Evolutionary conservation across 1,140 invertebrate genomes (phyloP).

Genomic region (Cyclargus thomasi): DNA sequence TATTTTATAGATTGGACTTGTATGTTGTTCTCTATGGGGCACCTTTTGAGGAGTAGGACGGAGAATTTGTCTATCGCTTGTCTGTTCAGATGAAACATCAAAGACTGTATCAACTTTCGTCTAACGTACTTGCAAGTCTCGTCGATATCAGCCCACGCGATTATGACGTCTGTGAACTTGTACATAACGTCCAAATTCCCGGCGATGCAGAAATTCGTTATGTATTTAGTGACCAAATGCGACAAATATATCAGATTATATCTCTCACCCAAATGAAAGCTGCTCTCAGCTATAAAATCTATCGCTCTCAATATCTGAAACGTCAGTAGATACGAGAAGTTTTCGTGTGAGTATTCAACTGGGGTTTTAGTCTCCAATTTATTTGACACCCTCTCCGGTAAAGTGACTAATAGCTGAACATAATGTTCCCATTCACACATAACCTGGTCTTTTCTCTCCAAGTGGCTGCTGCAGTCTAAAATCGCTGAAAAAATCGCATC

Average conservation of each 20-base stretch:
- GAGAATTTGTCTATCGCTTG: constrained; percentile 62
- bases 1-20: constrained; percentile 52
- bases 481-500: constrained; percentile 76
- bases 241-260: constrained; percentile 73
- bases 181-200: constrained; percentile 54
- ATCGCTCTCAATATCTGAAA: constrained; percentile 78
- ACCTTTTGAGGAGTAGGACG: constrained; percentile 46
- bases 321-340: constrained; percentile 77
- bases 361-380: constrained; percentile 74
- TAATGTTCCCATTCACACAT: constrained; percentile 69
- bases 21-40: constrained; percentile 46
- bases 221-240: constrained; percentile 77
- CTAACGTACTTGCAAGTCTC: constrained; percentile 40
- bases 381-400: constrained; percentile 83
- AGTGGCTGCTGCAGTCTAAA: constrained; percentile 41
- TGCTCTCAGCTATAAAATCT: constrained; percentile 75
- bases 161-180: constrained; percentile 61
- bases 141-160: constrained; percentile 38
- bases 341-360: constrained; percentile 75
- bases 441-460: constrained; percentile 23
- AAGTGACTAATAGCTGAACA: constrained; percentile 78
- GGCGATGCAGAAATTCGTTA: constrained; percentile 71
- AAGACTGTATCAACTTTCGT: constrained; percentile 49
- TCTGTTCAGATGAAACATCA: constrained; percentile 56
- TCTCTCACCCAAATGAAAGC: constrained; percentile 45